phyloP scores from a whole-genome alignment of 1,140 invertebrate species.

The Drosophila eugracilis region DNA sequence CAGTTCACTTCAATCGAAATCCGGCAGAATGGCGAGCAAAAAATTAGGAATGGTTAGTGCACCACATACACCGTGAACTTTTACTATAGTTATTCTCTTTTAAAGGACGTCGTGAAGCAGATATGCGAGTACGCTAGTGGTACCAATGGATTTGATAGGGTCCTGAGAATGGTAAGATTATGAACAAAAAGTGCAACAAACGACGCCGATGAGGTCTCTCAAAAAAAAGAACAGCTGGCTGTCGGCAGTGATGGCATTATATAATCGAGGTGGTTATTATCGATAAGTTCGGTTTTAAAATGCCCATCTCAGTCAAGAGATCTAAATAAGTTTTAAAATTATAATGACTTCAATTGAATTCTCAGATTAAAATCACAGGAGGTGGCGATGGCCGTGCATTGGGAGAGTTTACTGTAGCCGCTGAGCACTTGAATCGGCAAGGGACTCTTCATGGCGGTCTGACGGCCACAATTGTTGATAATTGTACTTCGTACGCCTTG shows the following conservation, averaged over 20 bases:
- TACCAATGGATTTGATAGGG: constrained; percentile 84
- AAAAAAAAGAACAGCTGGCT: constrained; percentile 56
- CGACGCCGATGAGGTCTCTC: constrained; percentile 6
- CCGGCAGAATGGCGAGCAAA: constrained; percentile 61
- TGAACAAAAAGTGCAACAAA: constrained; percentile 2
- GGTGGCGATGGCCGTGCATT: constrained; percentile 67
- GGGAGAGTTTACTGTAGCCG: constrained; percentile 89
- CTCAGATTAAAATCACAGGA: constrained; percentile 62
- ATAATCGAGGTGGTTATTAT: constrained; percentile 32
- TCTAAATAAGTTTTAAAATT: neutral
- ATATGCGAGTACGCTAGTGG: constrained; percentile 69
- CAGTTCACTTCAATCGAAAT: constrained; percentile 20
- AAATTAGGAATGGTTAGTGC: constrained; percentile 72
- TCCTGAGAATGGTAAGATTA: constrained; percentile 85
- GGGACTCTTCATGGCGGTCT: constrained; percentile 94
- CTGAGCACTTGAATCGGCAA: constrained; percentile 91
- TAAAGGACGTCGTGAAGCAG: constrained; percentile 73
- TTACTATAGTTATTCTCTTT: neutral
- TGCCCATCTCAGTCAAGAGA: neutral
- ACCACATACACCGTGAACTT: neutral
- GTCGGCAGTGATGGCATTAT: constrained; percentile 47
- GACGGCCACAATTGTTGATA: constrained; percentile 93
- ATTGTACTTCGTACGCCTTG: constrained; percentile 92
- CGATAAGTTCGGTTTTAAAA: constrained; percentile 43
- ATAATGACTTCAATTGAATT: neutral